Conservation (phyloP, 2,888 invertebrate genomes). For the Euphydryas editha region DNA sequence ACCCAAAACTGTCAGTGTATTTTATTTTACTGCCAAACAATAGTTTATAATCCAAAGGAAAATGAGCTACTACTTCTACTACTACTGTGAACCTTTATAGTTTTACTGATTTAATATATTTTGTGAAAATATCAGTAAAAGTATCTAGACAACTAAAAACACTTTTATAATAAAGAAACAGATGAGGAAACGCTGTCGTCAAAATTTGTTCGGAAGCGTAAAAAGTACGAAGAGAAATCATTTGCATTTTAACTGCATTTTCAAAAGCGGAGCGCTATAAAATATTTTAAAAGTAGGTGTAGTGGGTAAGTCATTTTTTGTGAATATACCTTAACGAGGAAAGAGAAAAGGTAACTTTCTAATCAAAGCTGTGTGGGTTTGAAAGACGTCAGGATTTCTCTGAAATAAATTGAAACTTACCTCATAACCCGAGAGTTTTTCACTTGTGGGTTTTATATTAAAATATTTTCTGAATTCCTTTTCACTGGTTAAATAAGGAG, state of each 20-base stretch:
- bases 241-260: slow-evolving; percentile 2
- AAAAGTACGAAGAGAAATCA: background rate
- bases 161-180: background rate
- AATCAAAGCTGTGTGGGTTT: slow-evolving; percentile 10
- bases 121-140: background rate
- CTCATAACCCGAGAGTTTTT: slow-evolving; percentile 12
- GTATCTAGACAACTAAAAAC: background rate
- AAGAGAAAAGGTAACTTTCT: slow-evolving; percentile 12
- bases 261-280: background rate
- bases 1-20: slow-evolving; percentile 4
- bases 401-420: slow-evolving; percentile 10
- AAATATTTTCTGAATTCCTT: slow-evolving; percentile 2
- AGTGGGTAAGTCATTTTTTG: slow-evolving; percentile 3
- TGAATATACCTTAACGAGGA: slow-evolving; percentile 11
- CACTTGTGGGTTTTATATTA: slow-evolving; percentile 14
- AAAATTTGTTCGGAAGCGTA: background rate
- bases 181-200: background rate
- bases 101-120: background rate
- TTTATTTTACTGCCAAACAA: slow-evolving; percentile 4
- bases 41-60: background rate
- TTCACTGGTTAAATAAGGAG: background rate
- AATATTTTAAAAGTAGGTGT: slow-evolving; percentile 10
- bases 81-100: background rate
- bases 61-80: background rate
- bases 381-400: slow-evolving; percentile 11